Base-by-base conservation (phyloP, 1,140 invertebrate genomes). In the Tigriopus japonicus region DNA sequence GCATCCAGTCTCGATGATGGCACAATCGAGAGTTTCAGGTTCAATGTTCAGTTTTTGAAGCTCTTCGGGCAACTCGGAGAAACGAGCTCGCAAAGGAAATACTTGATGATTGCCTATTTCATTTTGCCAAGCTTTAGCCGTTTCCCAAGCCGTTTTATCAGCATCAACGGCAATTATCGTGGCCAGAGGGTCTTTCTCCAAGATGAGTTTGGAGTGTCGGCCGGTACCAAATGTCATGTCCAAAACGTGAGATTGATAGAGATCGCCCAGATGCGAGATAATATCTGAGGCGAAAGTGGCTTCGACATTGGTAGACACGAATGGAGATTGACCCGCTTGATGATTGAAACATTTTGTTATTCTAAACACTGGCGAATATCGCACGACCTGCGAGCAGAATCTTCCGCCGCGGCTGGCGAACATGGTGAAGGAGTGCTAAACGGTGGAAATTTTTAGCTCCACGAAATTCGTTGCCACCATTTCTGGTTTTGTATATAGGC, bases 221-320 rank as follows among this genome's bases (percentile, higher is more conserved):
- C 55, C 55, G 17, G 55, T 41, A 10, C 55, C 55, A 40, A 28
- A 58, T 2, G 55, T 58, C 41, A 28, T 40, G 28, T 58, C 55
- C n/a, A 58, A 23, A 13, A 15, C 28, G 9, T 9, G 28, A 9
- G 28, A 35, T 35, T 35, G 28, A 5, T 35, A 9, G 28, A 35
- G 28, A 35, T 35, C 3, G 9, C 28, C 28, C 3, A 35, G 28
- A 35, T 35, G 28, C 28, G 3, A 5, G 9, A 35, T 35, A 9
- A 35, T 35, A 5, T 35, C 28, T 9, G 28, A 35, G 28, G 28
- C 28, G 28, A 35, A 35, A 35, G 28, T 3, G 28, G 28, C 28
- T 35, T 35, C 28, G 3, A 3, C 28, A 9, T 35, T 35, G 3
- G 28, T 5, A 9, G 28, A 3, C 28, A 35, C 3, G 28, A 5